Conservation (phyloP, 37 sponge, comb jelly and placozoan species). For the Dysidea cf. avara region DNA sequence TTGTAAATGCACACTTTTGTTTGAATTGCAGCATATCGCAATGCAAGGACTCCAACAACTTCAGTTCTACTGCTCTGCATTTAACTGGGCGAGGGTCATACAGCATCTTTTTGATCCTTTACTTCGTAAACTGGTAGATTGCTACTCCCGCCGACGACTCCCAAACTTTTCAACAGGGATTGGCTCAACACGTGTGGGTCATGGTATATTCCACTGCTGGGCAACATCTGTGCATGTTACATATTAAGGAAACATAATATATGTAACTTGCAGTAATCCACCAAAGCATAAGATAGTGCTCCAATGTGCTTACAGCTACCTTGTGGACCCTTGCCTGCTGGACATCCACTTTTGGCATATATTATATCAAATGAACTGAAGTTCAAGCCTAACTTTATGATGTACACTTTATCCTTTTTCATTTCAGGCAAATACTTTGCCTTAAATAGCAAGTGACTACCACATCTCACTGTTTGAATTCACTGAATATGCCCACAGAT, state of each 20-base stretch:
- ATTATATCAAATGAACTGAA: slow-evolving; percentile 11
- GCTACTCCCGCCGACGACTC: too few relatives aligned
- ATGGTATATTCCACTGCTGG: slow-evolving; percentile 23
- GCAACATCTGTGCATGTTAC: slow-evolving; percentile 9
- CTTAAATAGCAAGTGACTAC: background rate
- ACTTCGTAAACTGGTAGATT: too few relatives aligned
- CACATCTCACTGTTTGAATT: background rate
- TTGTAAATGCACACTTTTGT: slow-evolving; percentile 11
- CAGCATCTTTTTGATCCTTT: too few relatives aligned
- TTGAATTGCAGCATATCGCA: slow-evolving; percentile 26
- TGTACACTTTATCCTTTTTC: slow-evolving; percentile 16
- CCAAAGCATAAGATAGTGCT: slow-evolving; percentile 27
- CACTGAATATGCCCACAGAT: too few relatives aligned
- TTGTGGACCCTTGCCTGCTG: slow-evolving; percentile 14
- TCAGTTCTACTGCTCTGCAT: background rate
- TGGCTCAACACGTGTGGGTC: slow-evolving; percentile 3
- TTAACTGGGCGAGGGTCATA: slow-evolving; percentile 23
- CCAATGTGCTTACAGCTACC: background rate
- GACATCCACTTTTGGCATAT: slow-evolving; percentile 33
- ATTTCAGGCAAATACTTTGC: slow-evolving; percentile 35
- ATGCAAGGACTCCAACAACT: slow-evolving; percentile 2
- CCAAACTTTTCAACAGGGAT: slow-evolving; percentile 19
- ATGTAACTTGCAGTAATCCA: slow-evolving; percentile 8
- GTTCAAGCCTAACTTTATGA: background rate
- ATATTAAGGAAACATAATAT: slow-evolving; percentile 16